Percentiles rank a stretch among this genome's conserved stretches.
Conservation (phyloP, 2,888 invertebrate species). For the Tetheella fluctuosa region DNA sequence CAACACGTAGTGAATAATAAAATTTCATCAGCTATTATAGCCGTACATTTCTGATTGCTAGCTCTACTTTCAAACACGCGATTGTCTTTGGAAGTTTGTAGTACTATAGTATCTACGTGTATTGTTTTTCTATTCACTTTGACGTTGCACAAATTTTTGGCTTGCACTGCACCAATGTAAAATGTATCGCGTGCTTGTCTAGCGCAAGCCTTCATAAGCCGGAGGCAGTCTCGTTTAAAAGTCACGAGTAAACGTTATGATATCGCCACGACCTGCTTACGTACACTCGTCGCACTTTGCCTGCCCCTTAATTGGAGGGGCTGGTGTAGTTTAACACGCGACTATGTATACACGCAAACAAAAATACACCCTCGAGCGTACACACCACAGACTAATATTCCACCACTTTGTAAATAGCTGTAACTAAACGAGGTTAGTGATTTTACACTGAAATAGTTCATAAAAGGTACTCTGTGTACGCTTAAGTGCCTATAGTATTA, state of each 20-base stretch:
- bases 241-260: conserved; percentile 74
- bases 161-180: conserved; percentile 19
- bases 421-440: conserved; percentile 64
- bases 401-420: conserved; percentile 48
- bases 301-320: conserved; percentile 78
- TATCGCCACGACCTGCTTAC: conserved; percentile 73
- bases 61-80: background rate
- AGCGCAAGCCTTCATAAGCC: conserved; percentile 61
- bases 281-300: conserved; percentile 74
- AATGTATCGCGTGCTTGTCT: conserved; percentile 41
- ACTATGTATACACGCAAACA: conserved; percentile 58
- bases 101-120: background rate
- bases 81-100: background rate
- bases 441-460: conserved; percentile 67
- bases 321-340: conserved; percentile 66
- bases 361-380: conserved; percentile 57
- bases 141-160: conserved; percentile 12
- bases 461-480: conserved; percentile 56
- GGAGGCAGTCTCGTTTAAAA: conserved; percentile 66
- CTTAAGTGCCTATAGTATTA: conserved; percentile 24
- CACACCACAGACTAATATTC: conserved; percentile 54
- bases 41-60: background rate
- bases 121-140: conserved; percentile 5
- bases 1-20: background rate
- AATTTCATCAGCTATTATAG: background rate